Evolutionary conservation across 92 coral and sea anemone genomes (phyloP), one percentile per base, ranked within the genome.

Genomic region (Paragorgia papillata): DNA sequence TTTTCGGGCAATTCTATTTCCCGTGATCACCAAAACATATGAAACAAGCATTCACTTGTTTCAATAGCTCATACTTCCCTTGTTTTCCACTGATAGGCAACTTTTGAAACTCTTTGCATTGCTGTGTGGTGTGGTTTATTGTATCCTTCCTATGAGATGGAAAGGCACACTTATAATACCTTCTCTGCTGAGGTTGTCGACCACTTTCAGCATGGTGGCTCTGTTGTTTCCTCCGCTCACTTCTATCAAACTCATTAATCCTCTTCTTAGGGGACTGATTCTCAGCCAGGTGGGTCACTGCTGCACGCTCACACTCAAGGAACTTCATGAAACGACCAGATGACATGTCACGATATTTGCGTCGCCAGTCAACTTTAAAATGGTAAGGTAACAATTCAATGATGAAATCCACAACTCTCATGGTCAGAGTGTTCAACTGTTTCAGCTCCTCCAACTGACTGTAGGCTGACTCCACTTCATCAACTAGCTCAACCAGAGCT

Each of bases 71-170:
- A 64, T 79, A 75, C 83, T 84, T 88, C 10, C 76, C 82, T 17
- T 51, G 80, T 26, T 69, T 28, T 27, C 92, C 84, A 39, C 63
- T 80, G 79, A 81, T 73, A 27, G 80, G 51, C 19, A 84, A 57
- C 70, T 88, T 84, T 79, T 80, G 88, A 55, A 80, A 88, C 61
- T 84, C 92, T 68, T 78, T 88, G 70, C 92, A 88, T 29, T 75
- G 80, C 15, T 46, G 64, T 19, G 88, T 88, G 55, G 32, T 66
- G 25, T 88, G 92, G 56, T 88, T 85, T 13, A 88, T 53, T 1
- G 82, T 32, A 30, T 88, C 89, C 43, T 76, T 82, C 49, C 80
- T 54, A 57, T 88, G 92, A 6, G 66, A 10, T 24, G 66, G 66
- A 33, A 63, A 82, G 0, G 89, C 87, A 79, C 92, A 88, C 26